Base-by-base conservation (phyloP, 2,888 invertebrate genomes). In the Trypoxylon attenuatum region DNA sequence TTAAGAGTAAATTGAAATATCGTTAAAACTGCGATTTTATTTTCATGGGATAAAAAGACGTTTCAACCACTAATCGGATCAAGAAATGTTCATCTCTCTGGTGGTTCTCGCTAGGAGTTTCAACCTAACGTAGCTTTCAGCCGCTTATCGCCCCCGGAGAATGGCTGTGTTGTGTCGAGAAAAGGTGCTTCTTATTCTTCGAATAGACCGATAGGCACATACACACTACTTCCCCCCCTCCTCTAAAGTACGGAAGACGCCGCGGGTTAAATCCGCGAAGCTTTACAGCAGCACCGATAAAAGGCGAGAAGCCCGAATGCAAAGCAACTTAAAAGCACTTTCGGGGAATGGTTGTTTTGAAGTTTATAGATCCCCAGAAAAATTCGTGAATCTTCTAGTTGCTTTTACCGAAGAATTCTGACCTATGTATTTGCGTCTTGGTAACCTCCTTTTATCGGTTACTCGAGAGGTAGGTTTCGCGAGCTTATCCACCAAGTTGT, bases 381-480 rank as follows among this genome's bases (percentile, higher is more conserved):
- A 38, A n/a, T n/a, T n/a, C n/a, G n/a, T n/a, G n/a, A n/a, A n/a
- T n/a, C n/a, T n/a, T n/a, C n/a, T n/a, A 49, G 15, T 49, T n/a
- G n/a, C n/a, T n/a, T n/a, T n/a, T n/a, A n/a, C n/a, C n/a, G n/a
- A n/a, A n/a, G 72, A 91, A 91, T 82, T 91, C 91, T 81, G 91
- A 91, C 79, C 84, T 91, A n/a, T 83, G 91, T 5, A 87, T 91
- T 62, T 91, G 91, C 83, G 89, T 90, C 4, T 84, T 91, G 39
- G 91, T 91, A 19, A 89, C 89, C 43, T 90, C 90, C 21, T 87
- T 87, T 61, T 79, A 80, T 18, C 86, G 87, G 5, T 61, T 86
- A 90, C 79, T 91, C 90, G 62, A 84, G 91, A 39, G 90, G 90
- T n/a, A 71, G 92, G 92, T 0, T 91, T 92, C 83, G 91, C 91